Percentiles rank a stretch among this genome's conserved stretches.
phyloP scores from a whole-genome alignment of 2,113 vertebrate species.

The Arvicanthis niloticus region DNA sequence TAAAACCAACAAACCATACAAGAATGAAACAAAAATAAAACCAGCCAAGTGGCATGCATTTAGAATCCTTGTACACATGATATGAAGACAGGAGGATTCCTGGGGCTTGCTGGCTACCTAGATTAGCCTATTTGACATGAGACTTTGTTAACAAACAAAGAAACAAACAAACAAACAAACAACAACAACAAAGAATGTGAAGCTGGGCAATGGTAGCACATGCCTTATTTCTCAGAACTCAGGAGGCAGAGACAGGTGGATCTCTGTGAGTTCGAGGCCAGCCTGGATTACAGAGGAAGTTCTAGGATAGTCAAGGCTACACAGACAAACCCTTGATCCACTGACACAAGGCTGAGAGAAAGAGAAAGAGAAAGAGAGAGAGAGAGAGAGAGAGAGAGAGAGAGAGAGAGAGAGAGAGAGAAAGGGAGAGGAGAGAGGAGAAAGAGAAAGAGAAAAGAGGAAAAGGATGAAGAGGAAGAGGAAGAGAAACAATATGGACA shows the following conservation, averaged over 20 bases:
- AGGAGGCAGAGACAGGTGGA: not conserved
- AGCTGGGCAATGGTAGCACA: not conserved
- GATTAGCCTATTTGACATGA: not conserved
- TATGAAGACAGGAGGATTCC: not conserved
- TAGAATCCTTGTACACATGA: too few species aligned
- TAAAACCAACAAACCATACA: not conserved
- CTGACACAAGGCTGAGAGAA: too few species aligned
- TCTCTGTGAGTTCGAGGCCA: not conserved
- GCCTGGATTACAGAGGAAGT: not conserved
- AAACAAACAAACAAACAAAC: too few species aligned
- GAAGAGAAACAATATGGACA: not conserved
- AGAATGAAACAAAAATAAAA: not conserved
- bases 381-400: not conserved
- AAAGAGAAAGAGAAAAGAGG: not conserved
- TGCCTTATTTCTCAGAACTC: not conserved
- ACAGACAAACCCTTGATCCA: not conserved
- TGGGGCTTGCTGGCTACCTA: not conserved
- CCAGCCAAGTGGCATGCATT: not conserved
- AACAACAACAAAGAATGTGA: not conserved
- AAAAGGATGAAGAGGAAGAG: not conserved
- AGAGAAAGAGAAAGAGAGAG: not conserved
- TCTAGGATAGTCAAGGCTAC: not conserved
- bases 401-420: not conserved
- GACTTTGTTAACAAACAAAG: too few species aligned
- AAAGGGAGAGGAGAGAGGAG: too few species aligned